These are phyloP conservation scores for Mus pahari DNA, from an alignment of 2,113 vertebrate genomes.

Conservation along the genomic window DNA sequence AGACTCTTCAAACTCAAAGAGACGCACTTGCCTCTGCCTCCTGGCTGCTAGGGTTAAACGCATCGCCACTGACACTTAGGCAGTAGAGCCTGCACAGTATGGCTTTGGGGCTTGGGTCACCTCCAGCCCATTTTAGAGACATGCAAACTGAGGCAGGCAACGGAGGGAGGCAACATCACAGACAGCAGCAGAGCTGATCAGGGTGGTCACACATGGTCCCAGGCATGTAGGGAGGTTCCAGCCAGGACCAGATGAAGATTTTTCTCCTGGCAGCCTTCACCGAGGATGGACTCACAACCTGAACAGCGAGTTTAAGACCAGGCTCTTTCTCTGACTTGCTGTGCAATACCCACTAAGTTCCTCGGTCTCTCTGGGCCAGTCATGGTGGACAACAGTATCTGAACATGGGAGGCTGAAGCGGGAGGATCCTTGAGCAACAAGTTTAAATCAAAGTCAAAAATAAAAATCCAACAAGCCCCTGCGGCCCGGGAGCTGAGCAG, in stretches of 20 bases:
- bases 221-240: background rate
- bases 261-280: background rate
- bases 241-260: background rate
- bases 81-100: accelerated
- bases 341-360: background rate
- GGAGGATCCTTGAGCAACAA: background rate
- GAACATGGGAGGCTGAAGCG: background rate
- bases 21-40: background rate
- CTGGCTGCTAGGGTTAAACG: background rate
- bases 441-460: background rate
- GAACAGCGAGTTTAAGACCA: background rate
- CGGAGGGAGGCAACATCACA: background rate
- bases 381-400: background rate
- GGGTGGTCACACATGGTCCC: background rate
- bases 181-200: background rate
- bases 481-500: too few species aligned
- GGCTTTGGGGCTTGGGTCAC: background rate
- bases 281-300: background rate
- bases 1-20: background rate
- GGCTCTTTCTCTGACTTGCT: background rate
- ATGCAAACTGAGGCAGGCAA: background rate
- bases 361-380: background rate
- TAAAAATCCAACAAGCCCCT: too few species aligned
- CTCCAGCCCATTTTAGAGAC: background rate
- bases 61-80: accelerated